A percentile compares a stretch with the other conserved stretches of the same genome.
Conservation (phyloP, 2,888 invertebrate species). For the Melanostoma scalare region DNA sequence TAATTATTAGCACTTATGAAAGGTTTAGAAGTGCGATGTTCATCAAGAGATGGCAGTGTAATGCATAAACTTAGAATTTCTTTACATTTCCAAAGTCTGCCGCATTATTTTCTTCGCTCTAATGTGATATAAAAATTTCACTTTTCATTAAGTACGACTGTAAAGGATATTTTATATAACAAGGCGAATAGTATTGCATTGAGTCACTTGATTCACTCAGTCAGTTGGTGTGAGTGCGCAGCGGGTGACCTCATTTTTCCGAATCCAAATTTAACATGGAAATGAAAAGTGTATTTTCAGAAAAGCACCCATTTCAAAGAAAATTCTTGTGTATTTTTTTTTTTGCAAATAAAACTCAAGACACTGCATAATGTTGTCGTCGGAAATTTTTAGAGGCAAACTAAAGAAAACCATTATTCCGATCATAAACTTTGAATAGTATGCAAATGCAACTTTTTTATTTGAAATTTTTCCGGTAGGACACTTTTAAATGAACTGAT, state of each 20-base stretch:
- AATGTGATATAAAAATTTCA: too few relatives aligned
- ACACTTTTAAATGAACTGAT: neutral
- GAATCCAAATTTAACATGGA: conserved; percentile 62
- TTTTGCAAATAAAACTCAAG: conserved; percentile 35
- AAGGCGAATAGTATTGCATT: too few relatives aligned
- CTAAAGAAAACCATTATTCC: conserved; percentile 4
- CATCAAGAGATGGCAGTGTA: too few relatives aligned
- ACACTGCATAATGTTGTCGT: neutral
- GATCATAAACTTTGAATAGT: conserved; percentile 30
- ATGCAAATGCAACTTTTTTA: conserved; percentile 50
- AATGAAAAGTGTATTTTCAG: conserved; percentile 64
- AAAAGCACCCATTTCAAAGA: conserved; percentile 43
- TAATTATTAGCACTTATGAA: too few relatives aligned
- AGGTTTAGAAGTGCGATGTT: too few relatives aligned
- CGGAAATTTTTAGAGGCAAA: too few relatives aligned
- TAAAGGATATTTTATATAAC: too few relatives aligned
- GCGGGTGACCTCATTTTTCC: conserved; percentile 61
- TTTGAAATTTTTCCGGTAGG: conserved; percentile 49
- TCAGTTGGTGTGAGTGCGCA: neutral
- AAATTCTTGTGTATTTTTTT: conserved; percentile 32
- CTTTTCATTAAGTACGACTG: too few relatives aligned
- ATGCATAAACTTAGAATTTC: too few relatives aligned
- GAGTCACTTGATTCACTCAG: too few relatives aligned
- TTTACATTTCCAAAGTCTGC: too few relatives aligned
- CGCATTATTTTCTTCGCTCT: too few relatives aligned